Evolutionary conservation across 2,113 vertebrate species (phyloP), one percentile per base, ranked within the genome.

Genomic region (Sciurus niger): DNA sequence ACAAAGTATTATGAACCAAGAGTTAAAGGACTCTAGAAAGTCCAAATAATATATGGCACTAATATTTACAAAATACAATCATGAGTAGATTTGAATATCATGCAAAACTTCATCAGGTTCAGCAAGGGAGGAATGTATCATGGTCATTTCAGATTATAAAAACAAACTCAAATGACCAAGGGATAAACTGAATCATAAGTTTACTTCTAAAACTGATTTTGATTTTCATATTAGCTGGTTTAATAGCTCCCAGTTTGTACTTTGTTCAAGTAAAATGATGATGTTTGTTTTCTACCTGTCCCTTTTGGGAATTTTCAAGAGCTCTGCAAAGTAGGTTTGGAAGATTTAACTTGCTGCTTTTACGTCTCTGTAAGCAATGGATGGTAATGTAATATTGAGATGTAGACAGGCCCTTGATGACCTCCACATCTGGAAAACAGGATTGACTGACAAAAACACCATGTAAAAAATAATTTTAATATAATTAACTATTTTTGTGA

Each of bases 391-490:
- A 98, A 97, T 98, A 97, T 95, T 98, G 98, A 98, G 98, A 98
- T 97, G 98, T 98, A 98, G 98, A 98, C 95, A 98, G 96, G 87
- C 97, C 95, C 97, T 98, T 98, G 98, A 98, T 98, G 98, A 98
- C 98, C 97, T 97, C 98, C 98, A 98, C 98, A 98, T 37, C 37
- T 98, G 98, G 98, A 98, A 98, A 98, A 97, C 92, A 98, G 96
- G 98, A 98, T 97, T 98, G 98, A 98, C 98, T 98, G 97, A 84
- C 96, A 98, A 95, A 97, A 98, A 84, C 96, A 65, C 97, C 98
- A 98, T 74, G 96, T 98, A 98, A 98, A 98, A 98, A 98, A 98
- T 97, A 98, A 98, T 98, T 98, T 98, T 98, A 98, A 98, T 98
- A 98, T 98, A 97, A 98, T 98, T 98, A 92, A 89, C 97, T 96